Evolutionary conservation across 2,888 invertebrate genomes (phyloP).

Genomic region (Eupsilia transversa): DNA sequence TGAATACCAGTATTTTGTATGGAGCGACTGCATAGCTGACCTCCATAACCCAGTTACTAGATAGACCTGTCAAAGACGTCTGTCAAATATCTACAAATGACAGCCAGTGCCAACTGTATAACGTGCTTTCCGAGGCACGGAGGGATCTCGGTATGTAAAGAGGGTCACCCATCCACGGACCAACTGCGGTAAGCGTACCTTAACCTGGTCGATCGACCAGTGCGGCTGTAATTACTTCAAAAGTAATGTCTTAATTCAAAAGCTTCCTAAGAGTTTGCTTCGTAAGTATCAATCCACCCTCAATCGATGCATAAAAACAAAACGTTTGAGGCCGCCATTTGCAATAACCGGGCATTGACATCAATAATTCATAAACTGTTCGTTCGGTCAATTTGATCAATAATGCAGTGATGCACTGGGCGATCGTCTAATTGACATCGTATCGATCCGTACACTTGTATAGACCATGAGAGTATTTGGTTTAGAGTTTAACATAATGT

Average conservation of each 20-base stretch:
- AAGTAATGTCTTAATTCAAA: not conserved
- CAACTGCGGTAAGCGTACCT: too few relatives aligned
- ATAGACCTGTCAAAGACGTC: too few relatives aligned
- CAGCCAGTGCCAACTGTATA: too few relatives aligned
- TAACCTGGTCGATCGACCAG: too few relatives aligned
- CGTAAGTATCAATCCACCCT: not conserved
- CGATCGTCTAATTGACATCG: slow-evolving; percentile 4
- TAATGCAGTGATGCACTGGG: slow-evolving; percentile 31
- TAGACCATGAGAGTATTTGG: not conserved
- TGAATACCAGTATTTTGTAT: too few relatives aligned
- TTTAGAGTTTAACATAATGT: not conserved
- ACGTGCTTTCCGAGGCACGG: too few relatives aligned
- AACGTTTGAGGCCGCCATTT: not conserved
- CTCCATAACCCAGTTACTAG: too few relatives aligned
- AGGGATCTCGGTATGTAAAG: too few relatives aligned
- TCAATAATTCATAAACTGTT: slow-evolving; percentile 9
- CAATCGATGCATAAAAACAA: not conserved
- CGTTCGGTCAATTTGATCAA: slow-evolving; percentile 11
- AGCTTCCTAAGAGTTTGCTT: not conserved
- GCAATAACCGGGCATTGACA: not conserved
- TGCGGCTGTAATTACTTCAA: too few relatives aligned
- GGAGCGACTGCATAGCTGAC: too few relatives aligned
- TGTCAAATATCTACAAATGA: too few relatives aligned
- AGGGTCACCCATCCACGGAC: too few relatives aligned
- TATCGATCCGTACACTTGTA: slow-evolving; percentile 7